phyloP scores from a whole-genome alignment of 2,888 invertebrate genomes.

The Cerastis rubricosa region DNA sequence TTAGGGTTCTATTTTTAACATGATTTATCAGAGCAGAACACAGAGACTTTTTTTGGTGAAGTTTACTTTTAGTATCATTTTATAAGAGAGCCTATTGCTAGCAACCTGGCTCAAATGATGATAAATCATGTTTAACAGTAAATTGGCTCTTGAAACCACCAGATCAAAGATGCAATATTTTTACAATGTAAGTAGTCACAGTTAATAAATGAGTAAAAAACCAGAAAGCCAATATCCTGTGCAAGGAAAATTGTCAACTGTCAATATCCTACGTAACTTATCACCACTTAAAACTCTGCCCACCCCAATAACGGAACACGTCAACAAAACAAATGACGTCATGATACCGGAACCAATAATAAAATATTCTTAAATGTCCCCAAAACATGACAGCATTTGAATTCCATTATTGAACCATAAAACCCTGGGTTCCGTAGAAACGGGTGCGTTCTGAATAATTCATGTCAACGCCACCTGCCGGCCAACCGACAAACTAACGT shows the following conservation, averaged over 20 bases:
- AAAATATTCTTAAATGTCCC: slow-evolving; percentile 67
- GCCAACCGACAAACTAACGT: slow-evolving; percentile 80
- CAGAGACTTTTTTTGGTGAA: no score
- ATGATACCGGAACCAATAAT: slow-evolving; percentile 59
- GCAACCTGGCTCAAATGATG: background rate
- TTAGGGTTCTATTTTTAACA: background rate
- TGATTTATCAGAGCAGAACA: no score
- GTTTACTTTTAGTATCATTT: background rate
- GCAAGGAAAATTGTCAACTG: background rate
- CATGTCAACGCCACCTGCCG: slow-evolving; percentile 82
- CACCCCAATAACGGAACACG: slow-evolving; percentile 36
- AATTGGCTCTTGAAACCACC: background rate
- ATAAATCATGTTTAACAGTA: background rate
- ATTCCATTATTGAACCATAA: slow-evolving; percentile 72
- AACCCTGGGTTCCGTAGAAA: slow-evolving; percentile 66
- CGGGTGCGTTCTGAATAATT: slow-evolving; percentile 76
- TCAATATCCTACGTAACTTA: slow-evolving; percentile 7
- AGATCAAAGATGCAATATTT: background rate
- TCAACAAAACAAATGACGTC: slow-evolving; percentile 58
- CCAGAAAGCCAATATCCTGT: background rate
- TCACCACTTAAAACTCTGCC: slow-evolving; percentile 18
- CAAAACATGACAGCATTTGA: slow-evolving; percentile 71
- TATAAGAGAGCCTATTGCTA: background rate
- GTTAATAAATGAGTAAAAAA: background rate
- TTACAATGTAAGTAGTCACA: background rate